phyloP scores from a whole-genome alignment of 2,113 vertebrate genomes.

The Budorcas taxicolor region DNA sequence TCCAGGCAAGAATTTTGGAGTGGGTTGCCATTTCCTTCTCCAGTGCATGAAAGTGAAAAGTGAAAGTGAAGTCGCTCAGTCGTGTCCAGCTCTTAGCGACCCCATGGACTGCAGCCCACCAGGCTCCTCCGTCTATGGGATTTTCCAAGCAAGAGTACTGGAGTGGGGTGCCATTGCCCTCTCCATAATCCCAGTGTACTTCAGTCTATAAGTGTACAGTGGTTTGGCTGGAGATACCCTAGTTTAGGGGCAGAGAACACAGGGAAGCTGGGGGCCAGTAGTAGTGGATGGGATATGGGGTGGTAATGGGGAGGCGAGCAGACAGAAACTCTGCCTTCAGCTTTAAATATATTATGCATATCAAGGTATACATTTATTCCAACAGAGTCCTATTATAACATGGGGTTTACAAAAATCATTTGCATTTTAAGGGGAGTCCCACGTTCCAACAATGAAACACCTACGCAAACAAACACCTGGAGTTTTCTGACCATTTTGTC shows the following conservation, averaged over 20 bases:
- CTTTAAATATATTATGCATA: neutral
- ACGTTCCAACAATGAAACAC: neutral
- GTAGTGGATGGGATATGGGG: neutral
- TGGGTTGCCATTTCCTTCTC: too few species aligned
- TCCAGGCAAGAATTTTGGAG: too few species aligned
- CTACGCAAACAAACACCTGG: neutral
- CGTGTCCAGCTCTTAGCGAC: too few species aligned
- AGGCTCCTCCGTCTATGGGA: too few species aligned
- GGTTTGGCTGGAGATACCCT: neutral
- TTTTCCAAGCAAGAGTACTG: too few species aligned
- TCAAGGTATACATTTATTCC: neutral
- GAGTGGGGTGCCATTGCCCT: too few species aligned
- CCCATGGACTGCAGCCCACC: too few species aligned
- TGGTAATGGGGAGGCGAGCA: neutral
- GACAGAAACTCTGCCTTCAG: neutral
- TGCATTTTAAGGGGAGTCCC: neutral
- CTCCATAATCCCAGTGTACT: neutral
- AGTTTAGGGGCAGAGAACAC: neutral
- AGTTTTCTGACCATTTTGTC: neutral
- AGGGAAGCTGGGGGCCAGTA: neutral
- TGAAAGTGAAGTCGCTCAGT: too few species aligned
- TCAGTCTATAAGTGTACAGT: neutral
- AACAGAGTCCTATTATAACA: neutral
- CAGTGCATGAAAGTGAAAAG: too few species aligned
- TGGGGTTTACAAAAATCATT: neutral